Evolutionary conservation across 2,113 vertebrate species (phyloP).

Genomic region (Calonectris borealis): DNA sequence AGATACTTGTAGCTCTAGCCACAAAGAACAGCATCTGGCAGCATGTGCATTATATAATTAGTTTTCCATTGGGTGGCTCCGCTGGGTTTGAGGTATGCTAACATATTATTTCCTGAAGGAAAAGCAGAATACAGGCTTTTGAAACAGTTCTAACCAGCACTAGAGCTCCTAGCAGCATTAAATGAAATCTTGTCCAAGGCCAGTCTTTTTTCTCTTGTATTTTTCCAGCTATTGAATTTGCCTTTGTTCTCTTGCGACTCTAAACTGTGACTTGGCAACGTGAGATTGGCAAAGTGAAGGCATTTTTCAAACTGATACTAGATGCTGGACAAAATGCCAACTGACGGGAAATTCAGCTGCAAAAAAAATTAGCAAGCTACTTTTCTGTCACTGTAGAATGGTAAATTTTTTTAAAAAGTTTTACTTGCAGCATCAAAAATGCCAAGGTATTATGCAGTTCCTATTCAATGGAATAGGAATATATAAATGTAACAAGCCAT

Average conservation of each 20-base stretch:
- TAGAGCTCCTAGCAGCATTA: neutral
- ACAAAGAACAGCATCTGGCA: neutral
- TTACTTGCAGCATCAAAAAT: neutral
- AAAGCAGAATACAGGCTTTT: neutral
- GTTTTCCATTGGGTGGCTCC: neutral
- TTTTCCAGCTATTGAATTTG: constrained; percentile 27
- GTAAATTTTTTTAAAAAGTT: neutral
- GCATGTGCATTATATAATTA: neutral
- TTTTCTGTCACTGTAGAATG: neutral
- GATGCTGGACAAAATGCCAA: neutral
- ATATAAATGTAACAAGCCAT: neutral
- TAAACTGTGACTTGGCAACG: neutral
- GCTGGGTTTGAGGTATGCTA: neutral
- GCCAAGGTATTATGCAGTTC: neutral
- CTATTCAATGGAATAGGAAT: neutral
- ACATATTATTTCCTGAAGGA: neutral
- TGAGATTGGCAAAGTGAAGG: neutral
- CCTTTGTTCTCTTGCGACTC: neutral
- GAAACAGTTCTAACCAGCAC: neutral
- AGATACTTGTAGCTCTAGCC: neutral
- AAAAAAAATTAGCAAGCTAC: neutral
- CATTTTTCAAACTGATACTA: neutral
- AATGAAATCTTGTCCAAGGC: neutral
- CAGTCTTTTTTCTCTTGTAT: neutral
- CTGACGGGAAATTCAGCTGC: neutral